Evolutionary conservation across 1,140 invertebrate species (phyloP).

Genomic region (Drosophila watanabei): DNA sequence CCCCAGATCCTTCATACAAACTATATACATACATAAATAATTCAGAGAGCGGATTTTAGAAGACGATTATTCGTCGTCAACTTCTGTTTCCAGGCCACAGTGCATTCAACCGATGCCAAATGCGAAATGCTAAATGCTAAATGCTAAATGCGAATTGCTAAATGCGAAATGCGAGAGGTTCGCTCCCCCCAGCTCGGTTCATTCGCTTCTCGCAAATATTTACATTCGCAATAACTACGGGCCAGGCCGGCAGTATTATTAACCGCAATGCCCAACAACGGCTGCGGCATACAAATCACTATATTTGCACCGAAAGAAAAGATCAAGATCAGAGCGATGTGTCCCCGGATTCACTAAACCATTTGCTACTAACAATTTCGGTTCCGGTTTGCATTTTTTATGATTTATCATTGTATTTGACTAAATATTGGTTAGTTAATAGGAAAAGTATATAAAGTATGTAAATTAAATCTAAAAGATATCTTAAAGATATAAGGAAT

Average conservation of each 20-base stretch:
- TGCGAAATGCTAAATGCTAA: slow-evolving; percentile 31
- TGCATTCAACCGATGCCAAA: slow-evolving; percentile 72
- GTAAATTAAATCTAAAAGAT: not conserved
- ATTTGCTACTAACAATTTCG: not conserved
- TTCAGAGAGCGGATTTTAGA: slow-evolving; percentile 56
- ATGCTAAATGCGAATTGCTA: slow-evolving; percentile 26
- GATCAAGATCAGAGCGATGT: slow-evolving; percentile 4
- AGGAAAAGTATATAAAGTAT: not conserved
- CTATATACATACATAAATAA: slow-evolving; percentile 61
- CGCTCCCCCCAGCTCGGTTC: slow-evolving; percentile 52
- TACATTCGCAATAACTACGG: slow-evolving; percentile 65
- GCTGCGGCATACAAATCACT: slow-evolving; percentile 62
- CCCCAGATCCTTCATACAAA: slow-evolving; percentile 50
- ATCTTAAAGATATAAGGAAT: not conserved
- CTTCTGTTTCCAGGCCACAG: slow-evolving; percentile 59
- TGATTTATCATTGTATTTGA: not conserved
- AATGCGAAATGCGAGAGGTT: slow-evolving; percentile 36
- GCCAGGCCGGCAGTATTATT: slow-evolving; percentile 54
- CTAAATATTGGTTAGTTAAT: too few species aligned
- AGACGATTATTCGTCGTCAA: slow-evolving; percentile 10
- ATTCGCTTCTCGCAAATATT: slow-evolving; percentile 78
- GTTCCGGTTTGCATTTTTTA: not conserved
- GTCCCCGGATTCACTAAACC: not conserved
- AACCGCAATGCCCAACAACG: slow-evolving; percentile 55
- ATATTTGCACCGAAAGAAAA: slow-evolving; percentile 20